Evolutionary conservation across 2,888 invertebrate genomes (phyloP), one percentile per base, ranked within the genome.

Genomic region (Rhimphoctona megacephalus): DNA sequence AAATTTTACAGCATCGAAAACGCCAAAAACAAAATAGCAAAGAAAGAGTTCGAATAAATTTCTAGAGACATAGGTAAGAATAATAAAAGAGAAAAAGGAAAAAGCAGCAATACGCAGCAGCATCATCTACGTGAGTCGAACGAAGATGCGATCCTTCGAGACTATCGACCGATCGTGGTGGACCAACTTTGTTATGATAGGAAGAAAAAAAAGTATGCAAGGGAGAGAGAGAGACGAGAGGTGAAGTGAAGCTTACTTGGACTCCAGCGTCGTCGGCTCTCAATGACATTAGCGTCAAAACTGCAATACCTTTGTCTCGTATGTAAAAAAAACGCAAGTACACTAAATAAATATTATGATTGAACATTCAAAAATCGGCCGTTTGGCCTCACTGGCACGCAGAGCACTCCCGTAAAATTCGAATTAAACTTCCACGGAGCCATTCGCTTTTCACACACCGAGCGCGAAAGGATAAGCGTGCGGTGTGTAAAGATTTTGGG

Each of bases 81-180:
- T 17, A 19, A 76, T 30, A 17, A 30, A 49, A 52, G 25, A 73
- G 66, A 19, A 79, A 0, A 54, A 14, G 11, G 43, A 46, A 74
- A 57, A 61, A 19, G 61, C 46, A 49, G 30, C 61, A 70, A 83
- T 76, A 49, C 73, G 54, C 30, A 78, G 73, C 80, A 86, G 86
- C 69, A 78, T 84, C 81, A 61, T 69, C 22, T 57, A 25, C 67
- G 33, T 33, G 73, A 76, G 78, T 78, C 82, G 49, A 77, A 76
- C 69, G 57, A 61, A 76, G 76, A 69, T 69, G 76, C 69, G 69
- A 82, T 81, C 78, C 81, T 87, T 87, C 79, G 81, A 87, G 84
- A 85, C 78, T 87, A 87, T 87, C 86, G 86, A 87, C 86, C 86
- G 84, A 87, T 87, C 81, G 81, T 84, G 86, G 81, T 84, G 86